phyloP scores from a whole-genome alignment of 35 echinoderm and acorn worm species.

The Apostichopus japonicus region DNA sequence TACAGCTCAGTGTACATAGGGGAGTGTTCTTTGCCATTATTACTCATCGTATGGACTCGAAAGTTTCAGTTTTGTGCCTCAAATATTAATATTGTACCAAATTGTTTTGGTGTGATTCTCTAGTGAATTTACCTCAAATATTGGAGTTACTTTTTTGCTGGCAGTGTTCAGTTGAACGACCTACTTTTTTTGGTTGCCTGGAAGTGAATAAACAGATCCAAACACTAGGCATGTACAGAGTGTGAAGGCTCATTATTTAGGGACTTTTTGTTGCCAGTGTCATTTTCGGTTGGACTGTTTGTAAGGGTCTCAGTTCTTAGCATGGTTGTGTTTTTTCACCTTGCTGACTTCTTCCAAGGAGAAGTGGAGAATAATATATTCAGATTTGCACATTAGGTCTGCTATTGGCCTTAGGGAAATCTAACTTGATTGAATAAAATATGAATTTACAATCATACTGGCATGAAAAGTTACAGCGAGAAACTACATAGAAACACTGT shows the following conservation, averaged over 20 bases:
- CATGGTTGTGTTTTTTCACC: neutral
- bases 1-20: too few species aligned
- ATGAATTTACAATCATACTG: neutral
- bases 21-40: too few species aligned
- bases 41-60: too few species aligned
- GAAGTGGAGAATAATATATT: neutral
- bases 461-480: too few species aligned
- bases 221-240: neutral
- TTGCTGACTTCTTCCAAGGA: neutral
- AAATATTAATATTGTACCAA: too few species aligned
- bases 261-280: too few species aligned
- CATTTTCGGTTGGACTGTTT: too few species aligned
- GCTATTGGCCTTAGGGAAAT: constrained; percentile 13
- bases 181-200: neutral
- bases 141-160: neutral
- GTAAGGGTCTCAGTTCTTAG: neutral
- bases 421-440: constrained; percentile 16
- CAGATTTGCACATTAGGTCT: neutral
- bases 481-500: too few species aligned
- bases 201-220: neutral
- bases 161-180: neutral
- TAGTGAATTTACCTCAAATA: neutral
- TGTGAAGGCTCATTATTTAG: too few species aligned
- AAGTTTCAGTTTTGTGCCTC: too few species aligned
- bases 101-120: neutral